Evolutionary conservation across 2,888 invertebrate species (phyloP), one percentile per base, ranked within the genome.

Genomic region (Masnerella sp.): DNA sequence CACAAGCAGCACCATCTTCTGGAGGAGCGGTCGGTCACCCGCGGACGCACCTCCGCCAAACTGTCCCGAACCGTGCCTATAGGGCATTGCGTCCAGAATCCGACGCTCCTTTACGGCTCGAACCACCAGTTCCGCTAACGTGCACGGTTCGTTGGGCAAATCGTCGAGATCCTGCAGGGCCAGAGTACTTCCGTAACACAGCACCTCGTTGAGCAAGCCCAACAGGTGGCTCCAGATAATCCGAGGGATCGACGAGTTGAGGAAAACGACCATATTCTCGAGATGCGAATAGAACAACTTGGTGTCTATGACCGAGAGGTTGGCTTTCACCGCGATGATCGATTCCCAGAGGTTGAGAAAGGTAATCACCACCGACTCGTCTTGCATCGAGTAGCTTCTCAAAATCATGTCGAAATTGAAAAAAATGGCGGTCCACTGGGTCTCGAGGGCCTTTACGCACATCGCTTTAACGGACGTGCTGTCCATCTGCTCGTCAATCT

Each of bases 171-270:
- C 96, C 88, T 96, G 96, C 77, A 96, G 88, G 0, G 96, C 96
- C 79, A 96, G 88, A 25, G 96, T 96, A 76, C 95, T 96, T 1
- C 96, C 96, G 86, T 96, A 96, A 87, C 96, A 96, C 52, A 96
- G 88, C 5, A 96, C 95, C 88, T 96, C 96, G 86, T 96, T 96
- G 80, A 96, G 95, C 25, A 96, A 89, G 79, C 94, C 94, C 72
- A 96, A 87, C 81, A 96, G 89, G 88, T 95, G 95, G 80, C 94
- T 93, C 91, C 96, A 96, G 78, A 96, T 92, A 45, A 95, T 90
- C 74, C 94, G 92, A 0, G 95, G 94, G n/a, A 96, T 88, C 84
- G 91, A 93, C 40, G 92, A 87, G 70, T 90, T 89, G 61, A 94
- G 86, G 70, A 93, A 88, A 69, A 93, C 90, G 9, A 95, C 94